These are phyloP conservation scores for Tetranychus urticae DNA, from an alignment of 1,140 invertebrate genomes.

Conservation along the genomic window DNA sequence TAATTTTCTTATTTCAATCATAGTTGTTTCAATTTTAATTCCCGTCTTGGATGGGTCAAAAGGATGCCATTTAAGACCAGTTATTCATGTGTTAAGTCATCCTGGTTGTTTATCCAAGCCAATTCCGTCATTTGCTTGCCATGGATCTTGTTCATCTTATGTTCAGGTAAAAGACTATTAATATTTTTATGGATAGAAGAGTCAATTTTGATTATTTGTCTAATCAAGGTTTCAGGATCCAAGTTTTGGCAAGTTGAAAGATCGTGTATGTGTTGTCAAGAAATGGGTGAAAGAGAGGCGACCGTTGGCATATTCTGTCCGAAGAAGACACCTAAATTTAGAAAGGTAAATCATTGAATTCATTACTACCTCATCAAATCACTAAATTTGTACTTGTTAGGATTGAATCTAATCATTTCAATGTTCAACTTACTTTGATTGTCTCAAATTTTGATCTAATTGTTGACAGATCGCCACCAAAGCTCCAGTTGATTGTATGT, in stretches of 20 bases:
- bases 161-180: slow-evolving; percentile 39
- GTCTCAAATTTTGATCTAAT: too few species aligned
- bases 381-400: too few species aligned
- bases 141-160: slow-evolving; percentile 66
- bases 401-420: too few species aligned
- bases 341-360: slow-evolving; percentile 34
- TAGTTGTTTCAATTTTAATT: neutral
- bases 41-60: neutral
- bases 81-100: slow-evolving; percentile 71
- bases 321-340: slow-evolving; percentile 56
- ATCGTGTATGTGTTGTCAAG: slow-evolving; percentile 79
- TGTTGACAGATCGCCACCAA: slow-evolving; percentile 50
- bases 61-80: slow-evolving; percentile 56
- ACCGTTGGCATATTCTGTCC: slow-evolving; percentile 65
- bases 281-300: slow-evolving; percentile 71
- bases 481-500: slow-evolving; percentile 77
- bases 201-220: neutral
- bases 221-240: slow-evolving; percentile 56
- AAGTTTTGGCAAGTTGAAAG: slow-evolving; percentile 90
- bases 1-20: neutral
- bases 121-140: slow-evolving; percentile 76
- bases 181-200: neutral
- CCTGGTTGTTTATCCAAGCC: slow-evolving; percentile 74
- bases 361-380: too few species aligned
- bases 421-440: too few species aligned